These are phyloP conservation scores for Pseudochirops cupreus DNA, from an alignment of 2,797 vertebrate genomes.

Conservation along the genomic window DNA sequence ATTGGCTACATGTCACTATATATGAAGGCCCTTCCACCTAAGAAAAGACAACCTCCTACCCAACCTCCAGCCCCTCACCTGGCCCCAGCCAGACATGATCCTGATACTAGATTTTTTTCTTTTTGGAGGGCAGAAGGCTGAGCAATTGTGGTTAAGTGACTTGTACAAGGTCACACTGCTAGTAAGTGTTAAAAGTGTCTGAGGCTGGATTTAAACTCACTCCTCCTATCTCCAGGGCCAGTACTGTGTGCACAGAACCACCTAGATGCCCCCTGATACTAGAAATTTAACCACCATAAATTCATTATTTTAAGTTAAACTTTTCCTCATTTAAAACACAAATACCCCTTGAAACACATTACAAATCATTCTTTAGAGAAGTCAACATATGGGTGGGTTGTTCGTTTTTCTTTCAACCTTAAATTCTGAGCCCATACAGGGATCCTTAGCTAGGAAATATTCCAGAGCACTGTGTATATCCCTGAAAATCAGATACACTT, in stretches of 20 bases:
- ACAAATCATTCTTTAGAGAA: neutral
- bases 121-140: too few relatives aligned
- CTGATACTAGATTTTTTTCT: neutral
- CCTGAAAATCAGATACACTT: neutral
- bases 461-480: neutral
- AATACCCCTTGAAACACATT: neutral
- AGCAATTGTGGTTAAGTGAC: too few relatives aligned
- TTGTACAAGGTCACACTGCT: too few relatives aligned
- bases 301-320: neutral
- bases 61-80: neutral
- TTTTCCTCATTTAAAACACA: neutral
- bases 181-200: too few relatives aligned
- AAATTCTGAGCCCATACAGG: neutral
- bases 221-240: too few relatives aligned
- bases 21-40: neutral
- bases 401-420: neutral
- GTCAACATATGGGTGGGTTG: neutral
- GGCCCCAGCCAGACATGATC: neutral
- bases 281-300: neutral
- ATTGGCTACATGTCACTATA: neutral
- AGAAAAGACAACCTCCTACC: neutral
- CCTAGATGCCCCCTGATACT: neutral
- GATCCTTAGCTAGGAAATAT: neutral
- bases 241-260: too few relatives aligned
- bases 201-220: too few relatives aligned